Evolutionary conservation across 2,113 vertebrate species (phyloP).

Genomic region (Pygoscelis antarcticus): DNA sequence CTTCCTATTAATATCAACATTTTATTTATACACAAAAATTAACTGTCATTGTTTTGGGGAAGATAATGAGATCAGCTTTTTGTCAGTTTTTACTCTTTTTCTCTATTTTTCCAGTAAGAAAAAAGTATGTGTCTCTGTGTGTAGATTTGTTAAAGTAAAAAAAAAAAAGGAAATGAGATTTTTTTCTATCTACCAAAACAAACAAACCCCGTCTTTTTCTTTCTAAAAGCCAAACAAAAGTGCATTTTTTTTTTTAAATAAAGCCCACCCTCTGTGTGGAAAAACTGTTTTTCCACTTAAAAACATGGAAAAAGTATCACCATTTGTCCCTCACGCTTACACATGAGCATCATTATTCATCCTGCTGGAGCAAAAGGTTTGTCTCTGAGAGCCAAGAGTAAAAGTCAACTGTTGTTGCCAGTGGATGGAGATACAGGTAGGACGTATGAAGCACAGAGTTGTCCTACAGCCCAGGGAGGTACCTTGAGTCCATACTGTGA

Average conservation of each 20-base stretch:
- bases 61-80: neutral
- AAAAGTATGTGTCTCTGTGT: neutral
- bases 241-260: neutral
- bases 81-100: neutral
- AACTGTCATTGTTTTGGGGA: neutral
- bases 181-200: neutral
- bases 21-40: neutral
- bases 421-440: neutral
- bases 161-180: neutral
- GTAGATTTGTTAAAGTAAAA: neutral
- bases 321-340: neutral
- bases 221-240: neutral
- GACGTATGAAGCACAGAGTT: neutral
- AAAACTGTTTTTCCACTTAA: neutral
- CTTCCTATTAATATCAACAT: neutral
- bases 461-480: neutral
- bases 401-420: neutral
- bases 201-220: neutral
- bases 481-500: neutral
- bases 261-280: neutral
- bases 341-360: neutral
- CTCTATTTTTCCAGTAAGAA: neutral
- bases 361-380: neutral
- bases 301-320: neutral
- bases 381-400: neutral